Conservation (phyloP, 2,888 invertebrate species). For the Polydesmus complanatus region DNA sequence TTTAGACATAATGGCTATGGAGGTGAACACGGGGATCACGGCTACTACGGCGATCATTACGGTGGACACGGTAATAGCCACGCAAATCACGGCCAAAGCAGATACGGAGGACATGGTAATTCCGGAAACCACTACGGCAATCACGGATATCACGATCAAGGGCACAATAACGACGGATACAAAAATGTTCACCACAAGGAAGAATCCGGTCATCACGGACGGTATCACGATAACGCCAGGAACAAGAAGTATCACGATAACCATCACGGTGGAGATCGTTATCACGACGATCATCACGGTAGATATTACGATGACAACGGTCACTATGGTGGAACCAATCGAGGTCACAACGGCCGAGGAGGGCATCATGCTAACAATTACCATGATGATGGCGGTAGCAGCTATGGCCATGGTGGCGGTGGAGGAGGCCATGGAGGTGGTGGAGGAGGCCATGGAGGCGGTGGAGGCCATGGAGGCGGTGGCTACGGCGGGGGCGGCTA, state of each 20-base stretch:
- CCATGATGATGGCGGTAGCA: too few relatives aligned
- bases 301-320: slow-evolving; percentile 16
- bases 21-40: slow-evolving; percentile 41
- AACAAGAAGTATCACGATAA: slow-evolving; percentile 15
- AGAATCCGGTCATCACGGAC: slow-evolving; percentile 26
- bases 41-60: slow-evolving; percentile 38
- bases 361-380: too few relatives aligned
- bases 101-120: slow-evolving; percentile 15
- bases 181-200: slow-evolving; percentile 39
- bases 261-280: slow-evolving; percentile 14
- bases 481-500: neutral
- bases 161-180: slow-evolving; percentile 59
- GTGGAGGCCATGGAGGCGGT: too few relatives aligned
- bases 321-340: too few relatives aligned
- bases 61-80: slow-evolving; percentile 23
- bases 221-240: slow-evolving; percentile 15
- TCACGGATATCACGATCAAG: slow-evolving; percentile 2
- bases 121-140: slow-evolving; percentile 16
- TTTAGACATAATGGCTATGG: slow-evolving; percentile 10
- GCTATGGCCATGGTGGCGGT: too few relatives aligned
- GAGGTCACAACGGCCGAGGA: too few relatives aligned
- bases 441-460: too few relatives aligned
- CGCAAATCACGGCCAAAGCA: slow-evolving; percentile 11
- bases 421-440: too few relatives aligned
- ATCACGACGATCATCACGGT: slow-evolving; percentile 18